phyloP scores from a whole-genome alignment of 2,888 invertebrate genomes.

The Odontomyia ornata region DNA sequence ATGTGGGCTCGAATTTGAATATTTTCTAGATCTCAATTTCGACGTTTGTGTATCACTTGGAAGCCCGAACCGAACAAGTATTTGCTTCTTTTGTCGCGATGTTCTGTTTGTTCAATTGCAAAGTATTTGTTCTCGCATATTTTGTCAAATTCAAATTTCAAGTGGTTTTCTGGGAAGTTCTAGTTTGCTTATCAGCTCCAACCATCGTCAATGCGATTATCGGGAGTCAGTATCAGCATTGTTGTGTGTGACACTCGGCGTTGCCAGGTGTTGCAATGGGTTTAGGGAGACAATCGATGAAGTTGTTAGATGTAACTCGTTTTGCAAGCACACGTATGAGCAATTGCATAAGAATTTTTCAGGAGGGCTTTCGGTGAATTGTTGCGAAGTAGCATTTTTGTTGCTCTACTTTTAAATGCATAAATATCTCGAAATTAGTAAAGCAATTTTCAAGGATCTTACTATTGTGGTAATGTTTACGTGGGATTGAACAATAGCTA shows the following conservation, averaged over 20 bases:
- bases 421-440: too few relatives aligned
- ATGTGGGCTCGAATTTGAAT: conserved; percentile 1
- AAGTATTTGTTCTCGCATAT: not conserved
- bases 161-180: not conserved
- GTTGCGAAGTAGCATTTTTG: too few relatives aligned
- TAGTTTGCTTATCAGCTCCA: not conserved
- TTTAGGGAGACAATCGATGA: not conserved
- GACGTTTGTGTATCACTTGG: not conserved
- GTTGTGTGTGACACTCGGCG: not conserved
- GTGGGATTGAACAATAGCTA: too few relatives aligned
- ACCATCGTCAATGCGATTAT: not conserved
- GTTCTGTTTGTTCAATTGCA: not conserved
- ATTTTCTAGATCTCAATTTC: not conserved
- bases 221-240: conserved; percentile 22
- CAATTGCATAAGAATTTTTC: too few relatives aligned
- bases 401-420: too few relatives aligned
- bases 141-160: conserved; percentile 17
- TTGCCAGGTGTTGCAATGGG: conserved; percentile 24
- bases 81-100: too few relatives aligned
- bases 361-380: too few relatives aligned
- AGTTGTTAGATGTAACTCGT: not conserved
- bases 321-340: not conserved
- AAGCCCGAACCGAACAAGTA: too few relatives aligned
- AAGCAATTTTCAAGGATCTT: too few relatives aligned
- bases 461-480: too few relatives aligned